Conservation (phyloP, 2,797 vertebrate genomes). For the Columba guinea region DNA sequence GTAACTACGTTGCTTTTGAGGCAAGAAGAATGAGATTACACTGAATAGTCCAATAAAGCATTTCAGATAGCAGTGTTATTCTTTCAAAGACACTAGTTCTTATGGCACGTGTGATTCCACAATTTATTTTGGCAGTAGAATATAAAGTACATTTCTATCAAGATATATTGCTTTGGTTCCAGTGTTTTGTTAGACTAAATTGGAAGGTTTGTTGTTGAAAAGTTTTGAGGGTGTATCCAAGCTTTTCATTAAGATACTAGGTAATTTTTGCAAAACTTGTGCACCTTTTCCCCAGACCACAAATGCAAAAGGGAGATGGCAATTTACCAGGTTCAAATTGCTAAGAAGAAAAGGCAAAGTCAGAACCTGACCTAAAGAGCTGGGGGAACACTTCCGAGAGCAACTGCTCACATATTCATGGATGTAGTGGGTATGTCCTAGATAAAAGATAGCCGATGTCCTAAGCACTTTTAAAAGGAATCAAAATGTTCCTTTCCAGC, state of each 20-base stretch:
- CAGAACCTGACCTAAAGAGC: background rate
- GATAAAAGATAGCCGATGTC: background rate
- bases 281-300: background rate
- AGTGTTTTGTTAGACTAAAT: background rate
- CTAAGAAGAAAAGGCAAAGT: background rate
- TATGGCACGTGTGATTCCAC: background rate
- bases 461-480: background rate
- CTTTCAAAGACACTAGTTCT: conserved; percentile 14
- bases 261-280: background rate
- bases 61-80: background rate
- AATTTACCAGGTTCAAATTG: background rate
- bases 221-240: background rate
- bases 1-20: background rate
- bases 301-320: background rate
- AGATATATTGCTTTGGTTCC: background rate
- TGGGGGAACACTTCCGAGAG: background rate
- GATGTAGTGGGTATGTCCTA: background rate
- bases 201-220: background rate
- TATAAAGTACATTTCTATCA: background rate
- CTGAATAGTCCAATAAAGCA: background rate
- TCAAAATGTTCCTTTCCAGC: background rate
- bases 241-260: background rate
- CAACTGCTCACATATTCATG: background rate
- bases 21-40: background rate
- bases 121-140: conserved; percentile 24